Evolutionary conservation across 2,888 invertebrate genomes (phyloP).

Genomic region (Drosophila kambysellisi): DNA sequence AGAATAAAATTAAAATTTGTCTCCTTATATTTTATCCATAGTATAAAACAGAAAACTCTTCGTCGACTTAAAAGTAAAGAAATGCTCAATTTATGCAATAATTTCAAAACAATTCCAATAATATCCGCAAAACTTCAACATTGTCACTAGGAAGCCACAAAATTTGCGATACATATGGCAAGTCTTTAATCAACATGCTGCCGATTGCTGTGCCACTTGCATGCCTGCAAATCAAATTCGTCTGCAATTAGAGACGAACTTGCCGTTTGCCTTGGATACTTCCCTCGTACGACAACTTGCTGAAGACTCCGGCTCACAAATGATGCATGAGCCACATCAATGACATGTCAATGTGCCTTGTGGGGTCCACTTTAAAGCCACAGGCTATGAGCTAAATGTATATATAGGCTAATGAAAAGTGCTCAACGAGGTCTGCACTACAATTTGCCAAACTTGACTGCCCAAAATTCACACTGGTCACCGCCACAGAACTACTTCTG

Average conservation of each 20-base stretch:
- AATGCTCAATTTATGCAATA: not conserved
- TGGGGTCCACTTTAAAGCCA: constrained; percentile 17
- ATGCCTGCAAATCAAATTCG: constrained; percentile 19
- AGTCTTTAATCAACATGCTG: constrained; percentile 13
- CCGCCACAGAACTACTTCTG: constrained; percentile 42
- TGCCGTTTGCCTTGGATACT: not conserved
- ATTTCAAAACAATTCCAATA: not conserved
- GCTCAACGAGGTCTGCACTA: constrained; percentile 9
- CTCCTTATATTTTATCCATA: not conserved
- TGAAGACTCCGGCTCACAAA: constrained; percentile 6
- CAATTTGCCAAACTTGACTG: constrained; percentile 23
- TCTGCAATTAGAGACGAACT: constrained; percentile 26
- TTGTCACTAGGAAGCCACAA: constrained; percentile 2
- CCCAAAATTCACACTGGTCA: constrained; percentile 5
- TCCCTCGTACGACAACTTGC: constrained; percentile 3
- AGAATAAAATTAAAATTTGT: not conserved
- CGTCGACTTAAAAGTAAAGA: not conserved
- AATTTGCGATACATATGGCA: not conserved
- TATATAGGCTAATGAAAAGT: constrained; percentile 60
- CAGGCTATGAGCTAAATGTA: constrained; percentile 25
- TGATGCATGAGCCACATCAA: constrained; percentile 54
- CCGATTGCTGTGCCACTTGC: constrained; percentile 14
- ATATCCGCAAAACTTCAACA: not conserved
- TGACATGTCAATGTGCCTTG: constrained; percentile 38
- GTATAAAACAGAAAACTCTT: not conserved